Base-by-base conservation (phyloP, 2,797 vertebrate species). In the Benthosema pterotum region DNA sequence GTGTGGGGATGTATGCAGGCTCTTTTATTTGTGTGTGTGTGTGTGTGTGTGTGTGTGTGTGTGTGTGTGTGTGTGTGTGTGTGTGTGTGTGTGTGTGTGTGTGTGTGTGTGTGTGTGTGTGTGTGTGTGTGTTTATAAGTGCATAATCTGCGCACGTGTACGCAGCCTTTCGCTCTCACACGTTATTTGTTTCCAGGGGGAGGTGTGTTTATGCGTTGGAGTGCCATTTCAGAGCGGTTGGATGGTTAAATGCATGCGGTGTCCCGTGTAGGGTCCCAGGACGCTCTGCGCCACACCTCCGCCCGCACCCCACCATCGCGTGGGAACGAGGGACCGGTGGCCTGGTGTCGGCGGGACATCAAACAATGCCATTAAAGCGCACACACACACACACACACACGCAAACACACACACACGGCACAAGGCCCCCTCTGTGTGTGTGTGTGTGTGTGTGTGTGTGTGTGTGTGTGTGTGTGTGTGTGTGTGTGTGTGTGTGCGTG, bases 311-410 rank as follows among this genome's bases (percentile, higher is more conserved):
- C 32, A 4, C 75, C 59, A 51, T 66, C 72, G 81, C 59, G 65
- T 87, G 83, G 84, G 86, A 89, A 88, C 71, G 60, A 66, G 62
- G 25, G 72, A 83, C 74, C 80, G 51, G 76, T 78, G 82, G 75
- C 75, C 68, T 73, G 75, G 67, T 60, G 68, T 52, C 62, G 65
- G 77, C 87, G 77, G 81, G 78, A 88, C 87, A 91, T 92, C 88
- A 90, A 91, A 90, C 83, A 18, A 50, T 52, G 47, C 74, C 79
- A 72, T 84, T 89, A 87, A 88, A 90, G 82, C 69, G n/a, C n/a
- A n/a, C n/a, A n/a, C n/a, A n/a, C n/a, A n/a, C n/a, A n/a, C n/a
- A n/a, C n/a, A n/a, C n/a, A n/a, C n/a, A n/a, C n/a, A n/a, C n/a
- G n/a, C n/a, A n/a, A n/a, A n/a, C n/a, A n/a, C n/a, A n/a, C n/a